A percentile compares a stretch with the other conserved stretches of the same genome.
Conservation (phyloP, 2,797 vertebrate species). For the Ibycter americanus region DNA sequence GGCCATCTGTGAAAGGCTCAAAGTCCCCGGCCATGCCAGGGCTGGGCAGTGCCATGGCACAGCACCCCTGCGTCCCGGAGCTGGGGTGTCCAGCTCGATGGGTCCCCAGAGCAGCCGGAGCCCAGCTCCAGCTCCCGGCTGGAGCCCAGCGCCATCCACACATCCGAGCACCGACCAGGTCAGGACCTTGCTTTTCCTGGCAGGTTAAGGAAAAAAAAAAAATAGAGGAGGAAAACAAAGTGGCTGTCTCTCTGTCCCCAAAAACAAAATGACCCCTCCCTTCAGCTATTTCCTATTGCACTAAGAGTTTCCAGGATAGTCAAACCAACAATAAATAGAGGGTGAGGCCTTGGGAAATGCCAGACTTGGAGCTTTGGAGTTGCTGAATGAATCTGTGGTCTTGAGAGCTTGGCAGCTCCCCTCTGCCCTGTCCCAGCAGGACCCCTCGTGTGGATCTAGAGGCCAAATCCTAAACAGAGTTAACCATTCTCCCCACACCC, state of each 20-base stretch:
- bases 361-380: neutral
- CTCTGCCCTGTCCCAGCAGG: neutral
- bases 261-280: constrained; percentile 28
- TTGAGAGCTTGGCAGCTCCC: neutral
- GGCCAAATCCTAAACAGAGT: neutral
- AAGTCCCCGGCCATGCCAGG: accelerated
- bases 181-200: neutral
- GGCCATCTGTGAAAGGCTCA: neutral
- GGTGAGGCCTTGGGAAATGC: constrained; percentile 45
- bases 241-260: neutral
- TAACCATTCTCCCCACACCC: neutral
- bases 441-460: neutral
- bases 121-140: neutral
- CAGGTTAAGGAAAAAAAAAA: neutral
- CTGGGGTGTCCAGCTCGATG: accelerated
- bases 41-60: neutral
- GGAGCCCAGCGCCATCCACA: neutral
- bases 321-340: constrained; percentile 20
- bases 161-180: accelerated
- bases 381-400: neutral
- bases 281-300: constrained; percentile 44
- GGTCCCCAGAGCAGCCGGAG: accelerated
- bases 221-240: constrained; percentile 5
- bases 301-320: constrained; percentile 59
- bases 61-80: neutral